These are phyloP conservation scores for Myiopsitta monachus DNA, from an alignment of 2,113 vertebrate species.

Conservation along the genomic window DNA sequence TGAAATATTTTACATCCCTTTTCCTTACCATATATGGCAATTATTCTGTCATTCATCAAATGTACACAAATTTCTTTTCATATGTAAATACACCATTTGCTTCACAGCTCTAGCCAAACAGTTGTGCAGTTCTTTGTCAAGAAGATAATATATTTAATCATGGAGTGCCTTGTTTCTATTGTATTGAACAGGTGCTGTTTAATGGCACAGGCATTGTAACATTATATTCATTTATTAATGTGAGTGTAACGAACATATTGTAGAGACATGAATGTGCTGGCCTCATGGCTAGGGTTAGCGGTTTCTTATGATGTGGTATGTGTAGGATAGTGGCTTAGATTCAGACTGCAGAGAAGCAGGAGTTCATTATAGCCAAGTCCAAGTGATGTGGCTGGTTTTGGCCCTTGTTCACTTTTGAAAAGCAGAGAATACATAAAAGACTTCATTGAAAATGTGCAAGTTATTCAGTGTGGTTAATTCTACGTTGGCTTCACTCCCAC, in stretches of 20 bases:
- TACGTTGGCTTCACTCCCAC: background rate
- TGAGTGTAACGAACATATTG: background rate
- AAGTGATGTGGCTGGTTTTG: slow-evolving; percentile 28
- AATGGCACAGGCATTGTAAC: slow-evolving; percentile 7
- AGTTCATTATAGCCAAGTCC: background rate
- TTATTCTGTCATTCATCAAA: slow-evolving; percentile 25
- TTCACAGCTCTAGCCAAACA: slow-evolving; percentile 53
- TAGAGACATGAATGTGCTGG: background rate
- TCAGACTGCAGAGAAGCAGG: background rate
- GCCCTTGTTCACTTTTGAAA: background rate
- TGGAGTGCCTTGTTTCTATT: background rate
- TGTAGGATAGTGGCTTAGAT: background rate
- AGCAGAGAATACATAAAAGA: background rate
- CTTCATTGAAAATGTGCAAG: slow-evolving; percentile 23
- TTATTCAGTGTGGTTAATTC: slow-evolving; percentile 54
- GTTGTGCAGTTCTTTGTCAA: slow-evolving; percentile 44
- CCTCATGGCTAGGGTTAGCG: background rate
- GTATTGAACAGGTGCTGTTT: slow-evolving; percentile 37
- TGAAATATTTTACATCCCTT: background rate
- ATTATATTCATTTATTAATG: slow-evolving; percentile 2
- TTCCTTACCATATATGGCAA: slow-evolving; percentile 15
- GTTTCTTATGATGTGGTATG: slow-evolving; percentile 41
- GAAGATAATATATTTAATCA: slow-evolving; percentile 36
- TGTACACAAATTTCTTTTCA: slow-evolving; percentile 34
- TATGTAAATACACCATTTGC: slow-evolving; percentile 44